Percentiles rank a stretch among this genome's conserved stretches.
Evolutionary conservation across 2,113 vertebrate species (phyloP).

Genomic region (Percina caprodes): DNA sequence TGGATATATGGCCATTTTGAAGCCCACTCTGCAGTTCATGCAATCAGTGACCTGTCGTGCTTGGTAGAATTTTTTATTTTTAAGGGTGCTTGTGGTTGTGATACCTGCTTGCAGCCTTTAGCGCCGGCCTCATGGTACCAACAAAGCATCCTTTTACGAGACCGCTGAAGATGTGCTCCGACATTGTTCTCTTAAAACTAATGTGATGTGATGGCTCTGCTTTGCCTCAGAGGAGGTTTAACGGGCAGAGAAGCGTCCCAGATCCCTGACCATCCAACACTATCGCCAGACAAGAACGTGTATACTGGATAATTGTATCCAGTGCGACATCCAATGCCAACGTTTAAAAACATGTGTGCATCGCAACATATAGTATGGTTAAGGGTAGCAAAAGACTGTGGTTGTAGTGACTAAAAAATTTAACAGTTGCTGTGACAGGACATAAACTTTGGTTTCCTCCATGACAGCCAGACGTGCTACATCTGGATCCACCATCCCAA

Average conservation of each 20-base stretch:
- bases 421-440: not conserved
- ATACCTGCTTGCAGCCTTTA: not conserved
- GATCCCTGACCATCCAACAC: not conserved
- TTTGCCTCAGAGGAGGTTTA: not conserved
- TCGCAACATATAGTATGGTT: not conserved
- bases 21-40: not conserved
- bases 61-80: not conserved
- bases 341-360: not conserved
- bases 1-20: not conserved
- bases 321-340: not conserved
- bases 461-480: not conserved
- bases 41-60: not conserved
- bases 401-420: not conserved
- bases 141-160: not conserved
- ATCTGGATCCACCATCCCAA: not conserved
- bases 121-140: not conserved
- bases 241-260: not conserved
- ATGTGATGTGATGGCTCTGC: not conserved
- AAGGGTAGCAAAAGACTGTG: not conserved
- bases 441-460: not conserved
- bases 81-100: not conserved
- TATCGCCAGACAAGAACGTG: too few species aligned
- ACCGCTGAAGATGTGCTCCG: not conserved
- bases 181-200: not conserved
- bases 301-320: too few species aligned